Conservation (phyloP, 1,140 invertebrate species). For the Hylaeus anthracinus region DNA sequence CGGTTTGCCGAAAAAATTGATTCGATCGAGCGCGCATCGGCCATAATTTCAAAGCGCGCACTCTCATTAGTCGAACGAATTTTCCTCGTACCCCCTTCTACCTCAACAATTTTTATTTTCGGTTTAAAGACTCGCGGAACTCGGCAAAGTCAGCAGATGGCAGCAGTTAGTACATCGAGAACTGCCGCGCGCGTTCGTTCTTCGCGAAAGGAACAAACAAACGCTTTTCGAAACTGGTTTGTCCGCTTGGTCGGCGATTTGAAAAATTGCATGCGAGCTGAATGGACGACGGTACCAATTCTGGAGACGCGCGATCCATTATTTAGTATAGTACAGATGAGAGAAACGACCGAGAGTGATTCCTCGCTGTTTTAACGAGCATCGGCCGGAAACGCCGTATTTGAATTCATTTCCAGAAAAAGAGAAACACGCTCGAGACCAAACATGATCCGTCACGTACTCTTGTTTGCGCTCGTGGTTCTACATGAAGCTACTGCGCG, state of each 20-base stretch:
- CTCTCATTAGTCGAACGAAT: background rate
- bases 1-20: background rate
- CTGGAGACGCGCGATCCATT: background rate
- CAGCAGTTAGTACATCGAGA: constrained; percentile 17
- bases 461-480: constrained; percentile 5
- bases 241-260: background rate
- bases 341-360: background rate
- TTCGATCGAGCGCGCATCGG: too few species aligned
- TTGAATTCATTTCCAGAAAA: background rate
- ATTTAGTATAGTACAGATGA: background rate
- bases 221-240: constrained; percentile 41
- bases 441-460: constrained; percentile 17
- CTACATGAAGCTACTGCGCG: constrained; percentile 27
- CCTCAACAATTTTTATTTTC: background rate
- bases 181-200: background rate
- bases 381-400: background rate
- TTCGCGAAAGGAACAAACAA: background rate
- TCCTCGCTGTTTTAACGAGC: too few species aligned
- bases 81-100: constrained; percentile 19
- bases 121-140: too few species aligned
- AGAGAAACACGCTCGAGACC: background rate
- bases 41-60: background rate
- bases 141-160: constrained; percentile 31
- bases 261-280: background rate
- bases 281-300: background rate